These are phyloP conservation scores for Tachysurus fulvidraco DNA, from an alignment of 2,113 vertebrate genomes.

Conservation along the genomic window DNA sequence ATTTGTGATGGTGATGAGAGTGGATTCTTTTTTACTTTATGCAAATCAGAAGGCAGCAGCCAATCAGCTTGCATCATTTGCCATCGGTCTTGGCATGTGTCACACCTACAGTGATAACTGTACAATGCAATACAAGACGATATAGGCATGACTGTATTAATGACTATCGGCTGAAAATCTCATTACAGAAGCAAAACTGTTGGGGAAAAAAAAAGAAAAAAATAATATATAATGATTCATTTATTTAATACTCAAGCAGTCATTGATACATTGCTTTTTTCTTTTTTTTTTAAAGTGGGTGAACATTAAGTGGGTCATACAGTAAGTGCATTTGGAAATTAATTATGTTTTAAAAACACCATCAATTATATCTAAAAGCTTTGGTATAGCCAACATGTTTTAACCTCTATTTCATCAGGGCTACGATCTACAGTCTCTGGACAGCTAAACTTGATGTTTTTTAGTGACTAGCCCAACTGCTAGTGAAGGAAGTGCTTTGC, in stretches of 20 bases:
- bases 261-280: background rate
- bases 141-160: background rate
- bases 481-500: background rate
- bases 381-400: background rate
- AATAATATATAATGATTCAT: background rate
- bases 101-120: background rate
- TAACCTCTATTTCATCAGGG: background rate
- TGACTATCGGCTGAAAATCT: background rate
- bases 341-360: background rate
- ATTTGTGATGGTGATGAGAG: background rate
- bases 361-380: slow-evolving; percentile 20
- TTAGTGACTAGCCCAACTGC: background rate
- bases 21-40: background rate
- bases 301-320: background rate
- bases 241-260: background rate
- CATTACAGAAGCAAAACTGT: background rate
- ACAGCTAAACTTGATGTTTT: background rate
- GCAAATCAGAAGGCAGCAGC: background rate
- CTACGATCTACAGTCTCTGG: background rate
- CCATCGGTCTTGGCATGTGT: background rate
- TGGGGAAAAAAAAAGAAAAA: background rate
- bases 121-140: background rate
- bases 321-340: slow-evolving; percentile 22
- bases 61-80: background rate
- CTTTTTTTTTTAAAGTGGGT: background rate